Evolutionary conservation across 2,113 vertebrate species (phyloP), one percentile per base, ranked within the genome.

Genomic region (Channa argus): DNA sequence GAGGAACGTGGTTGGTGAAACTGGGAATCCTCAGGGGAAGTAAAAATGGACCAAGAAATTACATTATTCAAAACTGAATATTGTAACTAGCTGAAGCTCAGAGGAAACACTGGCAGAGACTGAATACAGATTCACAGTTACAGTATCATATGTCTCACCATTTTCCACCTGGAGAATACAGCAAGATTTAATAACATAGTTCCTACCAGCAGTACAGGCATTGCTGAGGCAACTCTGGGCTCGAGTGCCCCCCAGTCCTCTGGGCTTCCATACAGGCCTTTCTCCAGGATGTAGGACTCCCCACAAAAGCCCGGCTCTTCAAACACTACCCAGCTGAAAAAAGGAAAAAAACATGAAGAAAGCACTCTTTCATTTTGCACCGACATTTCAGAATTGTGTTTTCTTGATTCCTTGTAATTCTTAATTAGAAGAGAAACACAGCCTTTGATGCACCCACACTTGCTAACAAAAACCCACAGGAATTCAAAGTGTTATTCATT

Each of bases 261-360:
- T 8, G 92, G 93, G 77, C 80, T 94, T 77, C 95, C 94, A 51
- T 98, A 99, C 10, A 96, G 84, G 77, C 97, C 97, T 91, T 96
- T 98, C 81, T 97, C 94, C 85, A 99, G 86, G 39, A 98, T 49
- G 74, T 96, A 98, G 39, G 94, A 90, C 70, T 97, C 95, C 6
- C 97, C 97, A 0, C 93, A 96, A 86, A 98, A 97, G 44, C 95
- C 95, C 1, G 95, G 92, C 37, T 95, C 94, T 84, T 98, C 96
- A 78, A 97, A 98, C 61, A 94, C 95, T 44, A 96, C 95, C 97
- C 97, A 98, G 10, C 97, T 99, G 39, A 66, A 13, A 50, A 51
- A 50, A 61, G 10, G n/a, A n/a, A 56, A 55, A 80, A 83, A n/a
- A 80, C 3, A 60, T 39, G 45, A 62, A 11, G 7, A 33, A 54